Conservation (phyloP, 2,888 invertebrate species). For the Cephalotes varians region DNA sequence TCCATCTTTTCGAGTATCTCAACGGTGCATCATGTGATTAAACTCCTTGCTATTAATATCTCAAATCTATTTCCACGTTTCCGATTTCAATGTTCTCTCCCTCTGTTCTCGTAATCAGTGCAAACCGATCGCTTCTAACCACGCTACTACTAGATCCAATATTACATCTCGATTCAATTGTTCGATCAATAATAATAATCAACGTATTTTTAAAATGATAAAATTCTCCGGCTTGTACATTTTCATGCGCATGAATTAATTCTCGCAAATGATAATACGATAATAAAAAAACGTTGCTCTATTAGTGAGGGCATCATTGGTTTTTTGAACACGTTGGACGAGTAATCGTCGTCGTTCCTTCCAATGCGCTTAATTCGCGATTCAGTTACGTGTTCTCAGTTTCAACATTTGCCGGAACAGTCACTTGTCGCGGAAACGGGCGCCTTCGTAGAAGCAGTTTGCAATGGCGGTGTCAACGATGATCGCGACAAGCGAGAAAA, state of each 20-base stretch:
- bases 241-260: background rate
- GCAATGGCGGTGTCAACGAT: slow-evolving; percentile 60
- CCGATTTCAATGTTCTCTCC: slow-evolving; percentile 2
- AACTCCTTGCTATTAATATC: slow-evolving; percentile 2
- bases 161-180: background rate
- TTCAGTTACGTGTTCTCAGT: background rate
- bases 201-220: background rate
- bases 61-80: slow-evolving; percentile 9
- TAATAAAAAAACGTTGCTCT: background rate
- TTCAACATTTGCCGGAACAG: slow-evolving; percentile 32
- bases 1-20: slow-evolving; percentile 25
- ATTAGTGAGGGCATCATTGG: background rate
- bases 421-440: slow-evolving; percentile 32
- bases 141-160: background rate
- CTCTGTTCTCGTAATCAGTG: background rate
- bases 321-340: background rate
- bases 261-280: background rate
- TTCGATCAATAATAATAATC: background rate
- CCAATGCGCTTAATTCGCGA: background rate
- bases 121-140: background rate
- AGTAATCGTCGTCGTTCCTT: background rate
- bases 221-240: background rate
- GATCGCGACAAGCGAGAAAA: slow-evolving; percentile 58
- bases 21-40: slow-evolving; percentile 28
- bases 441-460: slow-evolving; percentile 51